Evolutionary conservation across 2,113 vertebrate genomes (phyloP), one percentile per base, ranked within the genome.

Genomic region (Diphyllodes magnificus): DNA sequence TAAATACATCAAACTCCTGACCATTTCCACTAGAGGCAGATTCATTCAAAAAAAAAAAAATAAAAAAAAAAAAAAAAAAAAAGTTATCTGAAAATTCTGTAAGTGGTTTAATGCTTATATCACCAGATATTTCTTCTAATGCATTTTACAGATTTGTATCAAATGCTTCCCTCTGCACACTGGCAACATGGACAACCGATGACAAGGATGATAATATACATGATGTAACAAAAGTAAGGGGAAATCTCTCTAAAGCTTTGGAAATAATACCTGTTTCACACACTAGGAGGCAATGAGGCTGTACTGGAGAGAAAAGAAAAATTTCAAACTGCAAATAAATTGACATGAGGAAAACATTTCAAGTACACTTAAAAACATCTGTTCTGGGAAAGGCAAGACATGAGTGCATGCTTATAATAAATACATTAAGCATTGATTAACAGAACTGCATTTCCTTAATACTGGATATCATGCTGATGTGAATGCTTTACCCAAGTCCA

Each of bases 1-100:
- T 98, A 94, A 99, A 99, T 88, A 99, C 99, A 96, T 99, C 99
- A 96, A 99, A 99, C 53, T 99, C 99, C 93, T 98, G 97, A 66
- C 97, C 97, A 93, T 96, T 98, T 91, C 97, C 93, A 84, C 97
- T 98, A 73, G 98, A 97, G 20, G 97, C 97, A 87, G 98, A 98
- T 77, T 98, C 98, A 88, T 98, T 98, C 20, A 33, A 39, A 39
- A 39, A 39, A 39, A 57, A 44, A 19, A 56, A 47, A 24, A 45
- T n/a, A n/a, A n/a, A n/a, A 22, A 33, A 39, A 39, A 39, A 39
- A 39, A 57, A 44, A 19, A 56, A 47, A 24, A 45, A 71, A 33
- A 39, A 31, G 12, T 87, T 66, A 70, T 25, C 42, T 85, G 82
- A 93, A 90, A 90, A 91, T n/a, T 40, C 51, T 72, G 1, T 27